Evolutionary conservation across 1,140 invertebrate species (phyloP).

Genomic region (Lethocerus indicus): DNA sequence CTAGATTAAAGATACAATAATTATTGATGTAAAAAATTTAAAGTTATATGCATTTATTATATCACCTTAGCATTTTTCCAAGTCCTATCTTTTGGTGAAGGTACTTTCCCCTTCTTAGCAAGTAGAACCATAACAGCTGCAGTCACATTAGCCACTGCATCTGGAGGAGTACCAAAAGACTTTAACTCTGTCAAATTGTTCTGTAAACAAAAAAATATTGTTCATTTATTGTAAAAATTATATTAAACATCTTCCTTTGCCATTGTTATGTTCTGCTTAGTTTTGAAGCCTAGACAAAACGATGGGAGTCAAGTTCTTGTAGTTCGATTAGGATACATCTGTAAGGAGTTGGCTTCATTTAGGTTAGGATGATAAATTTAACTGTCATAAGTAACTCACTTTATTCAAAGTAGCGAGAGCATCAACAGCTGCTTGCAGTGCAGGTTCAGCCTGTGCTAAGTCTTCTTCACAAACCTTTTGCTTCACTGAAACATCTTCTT

Average conservation of each 20-base stretch:
- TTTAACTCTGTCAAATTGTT: constrained; percentile 88
- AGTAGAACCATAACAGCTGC: constrained; percentile 78
- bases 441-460: constrained; percentile 78
- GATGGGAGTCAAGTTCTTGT: not conserved
- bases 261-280: too few relatives aligned
- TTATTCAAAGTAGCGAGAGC: constrained; percentile 89
- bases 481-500: constrained; percentile 69
- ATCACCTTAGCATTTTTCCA: constrained; percentile 78
- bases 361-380: too few relatives aligned
- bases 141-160: constrained; percentile 67
- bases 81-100: constrained; percentile 77
- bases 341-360: too few relatives aligned
- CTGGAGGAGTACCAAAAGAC: constrained; percentile 70
- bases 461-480: constrained; percentile 77
- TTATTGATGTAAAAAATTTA: too few relatives aligned
- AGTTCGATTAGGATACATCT: not conserved
- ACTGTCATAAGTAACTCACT: constrained; percentile 28
- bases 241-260: too few relatives aligned
- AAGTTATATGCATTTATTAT: too few relatives aligned
- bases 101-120: constrained; percentile 69
- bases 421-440: constrained; percentile 69
- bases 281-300: not conserved
- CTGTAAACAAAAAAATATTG: constrained; percentile 19
- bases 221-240: not conserved
- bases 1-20: too few relatives aligned